Base-by-base conservation (phyloP, 2,113 vertebrate genomes). In the Nanorana parkeri region DNA sequence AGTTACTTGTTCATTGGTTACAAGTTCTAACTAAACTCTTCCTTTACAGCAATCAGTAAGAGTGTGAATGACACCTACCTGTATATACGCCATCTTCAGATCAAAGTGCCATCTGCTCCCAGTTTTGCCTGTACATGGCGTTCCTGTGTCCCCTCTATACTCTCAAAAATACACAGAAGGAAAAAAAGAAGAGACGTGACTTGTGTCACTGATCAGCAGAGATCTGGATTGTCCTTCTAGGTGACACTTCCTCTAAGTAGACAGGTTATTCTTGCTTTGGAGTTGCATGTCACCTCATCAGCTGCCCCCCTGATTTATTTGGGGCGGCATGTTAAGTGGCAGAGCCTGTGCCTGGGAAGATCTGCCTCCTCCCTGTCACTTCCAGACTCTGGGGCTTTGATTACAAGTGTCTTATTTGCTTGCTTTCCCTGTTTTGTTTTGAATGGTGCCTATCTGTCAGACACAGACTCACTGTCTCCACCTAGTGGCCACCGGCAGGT, bases 31-130 rank as follows among this genome's bases (percentile, higher is more conserved):
- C 19, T n/a, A 36, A 17, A 74, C 21, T 58, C 71, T 60, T 58
- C 26, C 28, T n/a, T n/a, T n/a, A n/a, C n/a, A 60, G 10, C 55
- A 36, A 74, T 75, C 36, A 32, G 61, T 68, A 32, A 65, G 41
- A 72, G 68, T 28, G 58, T 68, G 58, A 61, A 67, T 51, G 63
- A 32, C 80, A 82, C 90, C 80, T 89, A 93, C 91, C 91, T 92
- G 90, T 85, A 90, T 88, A 64, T 90, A 91, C 88, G 87, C 92
- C 92, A 91, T 92, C 84, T 87, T 88, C 89, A 81, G n/a, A 85
- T 87, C 86, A 87, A 81, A 32, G 80, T 80, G 58, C 64, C 52
- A 52, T 17, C 16, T 41, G 63, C 72, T 80, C 83, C 85, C 83
- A 80, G 84, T 84, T 77, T 51, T 78, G 86, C 79, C 84, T 77